Evolutionary conservation across 2,113 vertebrate genomes (phyloP), one percentile per base, ranked within the genome.

Genomic region (Panthera leo): DNA sequence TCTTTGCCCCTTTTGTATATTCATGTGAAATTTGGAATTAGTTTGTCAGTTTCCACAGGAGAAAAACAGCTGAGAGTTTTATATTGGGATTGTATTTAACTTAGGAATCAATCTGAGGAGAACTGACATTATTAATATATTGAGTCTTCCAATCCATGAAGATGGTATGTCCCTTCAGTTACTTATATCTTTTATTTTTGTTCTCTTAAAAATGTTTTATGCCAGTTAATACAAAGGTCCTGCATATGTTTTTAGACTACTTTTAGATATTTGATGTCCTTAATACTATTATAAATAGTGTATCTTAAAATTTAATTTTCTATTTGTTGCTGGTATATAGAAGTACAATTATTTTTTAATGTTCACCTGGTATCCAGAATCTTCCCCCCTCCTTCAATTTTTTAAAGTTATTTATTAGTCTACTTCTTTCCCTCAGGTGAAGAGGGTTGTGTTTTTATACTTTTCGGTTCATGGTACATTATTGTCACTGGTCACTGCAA

Each of bases 271-370:
- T 93, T 86, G 11, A 27, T 88, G 75, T 21, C 31, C 19, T 79
- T 73, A 29, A 39, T 34, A n/a, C 27, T 89, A 19, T 15, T 53
- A 2, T n/a, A 73, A 87, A 61, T 68, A 65, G 11, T 19, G 31
- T 36, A 80, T 51, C 31, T 86, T 92, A 55, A 48, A 84, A 25
- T 94, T 45, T 58, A 67, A 31, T 78, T 67, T 85, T 83, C 31
- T 65, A 7, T 85, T 80, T 89, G 8, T 76, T 91, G 88, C 45
- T 86, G n/a, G 16, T 65, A 10, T 55, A 53, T 12, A 68, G 11
- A 94, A 75, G 27, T 82, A 27, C 3, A 76, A 55, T 63, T 90
- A 45, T 78, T 27, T 91, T 87, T 85, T 14, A 85, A 85, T 63
- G 65, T 23, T 68, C 36, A 91, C 7, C 61, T 79, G 12, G 7